Evolutionary conservation across 2,888 invertebrate genomes (phyloP), one percentile per base, ranked within the genome.

Genomic region (Meiosimyza platycephala): DNA sequence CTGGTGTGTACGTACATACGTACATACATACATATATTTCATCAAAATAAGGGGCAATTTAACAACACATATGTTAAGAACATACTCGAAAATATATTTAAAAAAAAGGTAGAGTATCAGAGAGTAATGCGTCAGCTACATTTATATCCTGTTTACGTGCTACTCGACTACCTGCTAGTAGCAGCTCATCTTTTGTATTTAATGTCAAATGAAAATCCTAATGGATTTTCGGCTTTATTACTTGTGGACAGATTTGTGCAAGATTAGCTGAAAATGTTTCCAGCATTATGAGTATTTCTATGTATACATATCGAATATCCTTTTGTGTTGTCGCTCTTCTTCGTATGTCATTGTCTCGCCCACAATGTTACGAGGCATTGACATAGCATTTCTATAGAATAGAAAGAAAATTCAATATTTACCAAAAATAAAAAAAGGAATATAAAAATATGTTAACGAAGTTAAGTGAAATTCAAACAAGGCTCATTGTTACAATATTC

Each of bases 121-220:
- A 65, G 7, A 13, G 60, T 12, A 47, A 52, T 72, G 59, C 66
- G 51, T 55, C 54, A 54, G 62, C 50, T 55, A 64, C 62, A 33
- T 63, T 47, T 47, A 13, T 54, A 40, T 6, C 40, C 3, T 40
- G 6, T 40, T 15, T 12, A n/a, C 18, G 15, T 40, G 40, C 18
- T 18, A 47, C 33, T 40, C 62, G 62, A 52, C 70, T 70, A 70
- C 70, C 70, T 70, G 70, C 70, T 11, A n/a, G 13, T 40, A 15
- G 6, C 52, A 54, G 16, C 50, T 50, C 16, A 11, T 18, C 22
- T 33, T 15, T 13, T 72, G 66, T 72, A 67, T 72, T 67, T 52
- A 68, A 68, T 68, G 62, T 72, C 72, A 67, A 68, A 67, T 50
- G 72, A 72, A 70, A 70, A 62, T 48, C 60, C 48, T 40, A 63